These are phyloP conservation scores for Conus betulinus DNA, from an alignment of 1,140 invertebrate species.

Conservation along the genomic window DNA sequence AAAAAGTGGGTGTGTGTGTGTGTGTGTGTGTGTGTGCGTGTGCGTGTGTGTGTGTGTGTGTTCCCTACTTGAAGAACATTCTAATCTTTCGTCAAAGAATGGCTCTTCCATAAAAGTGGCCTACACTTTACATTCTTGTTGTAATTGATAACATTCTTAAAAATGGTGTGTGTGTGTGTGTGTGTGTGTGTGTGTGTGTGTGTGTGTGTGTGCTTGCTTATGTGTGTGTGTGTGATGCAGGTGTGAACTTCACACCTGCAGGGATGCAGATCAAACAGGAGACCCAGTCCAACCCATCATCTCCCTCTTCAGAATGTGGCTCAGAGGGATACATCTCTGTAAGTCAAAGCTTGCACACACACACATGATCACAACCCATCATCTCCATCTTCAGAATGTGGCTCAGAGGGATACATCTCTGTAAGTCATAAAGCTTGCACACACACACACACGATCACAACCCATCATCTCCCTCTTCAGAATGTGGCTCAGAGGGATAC, in stretches of 20 bases:
- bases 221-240: not conserved
- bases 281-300: constrained; percentile 54
- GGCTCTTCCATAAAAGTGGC: too few relatives aligned
- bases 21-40: too few relatives aligned
- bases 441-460: too few relatives aligned
- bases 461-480: too few relatives aligned
- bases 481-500: too few relatives aligned
- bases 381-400: constrained; percentile 49
- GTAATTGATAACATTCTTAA: not conserved
- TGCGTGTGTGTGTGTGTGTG: too few relatives aligned
- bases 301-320: constrained; percentile 48
- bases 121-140: not conserved
- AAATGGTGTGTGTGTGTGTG: not conserved
- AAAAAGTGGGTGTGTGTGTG: too few relatives aligned
- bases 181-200: not conserved
- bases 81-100: too few relatives aligned
- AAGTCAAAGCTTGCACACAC: constrained; percentile 4
- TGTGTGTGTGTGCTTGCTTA: not conserved
- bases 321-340: constrained; percentile 44
- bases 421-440: constrained; percentile 18
- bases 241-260: not conserved
- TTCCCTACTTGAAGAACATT: too few relatives aligned
- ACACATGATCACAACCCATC: constrained; percentile 32
- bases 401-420: constrained; percentile 45
- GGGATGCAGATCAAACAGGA: constrained; percentile 54